phyloP scores from a whole-genome alignment of 2,113 vertebrate genomes.

The Scomber scombrus region DNA sequence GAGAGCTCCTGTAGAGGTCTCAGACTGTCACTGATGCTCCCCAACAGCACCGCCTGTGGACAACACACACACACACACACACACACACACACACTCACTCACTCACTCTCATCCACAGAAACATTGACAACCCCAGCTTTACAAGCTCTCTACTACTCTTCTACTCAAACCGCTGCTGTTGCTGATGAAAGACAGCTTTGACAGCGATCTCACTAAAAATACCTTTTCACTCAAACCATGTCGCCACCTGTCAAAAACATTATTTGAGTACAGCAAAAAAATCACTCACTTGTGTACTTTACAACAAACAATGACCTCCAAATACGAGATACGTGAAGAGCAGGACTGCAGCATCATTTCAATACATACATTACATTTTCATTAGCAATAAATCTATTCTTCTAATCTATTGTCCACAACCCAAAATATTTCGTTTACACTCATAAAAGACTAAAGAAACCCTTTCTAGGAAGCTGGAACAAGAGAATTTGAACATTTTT shows the following conservation, averaged over 20 bases:
- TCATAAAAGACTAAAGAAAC: too few species aligned
- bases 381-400: too few species aligned
- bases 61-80: conserved; percentile 11
- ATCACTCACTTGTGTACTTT: too few species aligned
- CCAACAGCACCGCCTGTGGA: conserved; percentile 19
- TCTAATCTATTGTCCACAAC: too few species aligned
- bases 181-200: conserved; percentile 11
- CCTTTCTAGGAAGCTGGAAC: too few species aligned
- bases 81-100: conserved; percentile 1
- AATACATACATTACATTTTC: too few species aligned
- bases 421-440: too few species aligned
- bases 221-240: not conserved
- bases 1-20: conserved; percentile 18
- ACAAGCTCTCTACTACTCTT: not conserved
- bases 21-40: conserved; percentile 22
- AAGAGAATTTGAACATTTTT: too few species aligned
- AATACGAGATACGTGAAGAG: too few species aligned
- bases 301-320: too few species aligned
- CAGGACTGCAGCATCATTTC: too few species aligned
- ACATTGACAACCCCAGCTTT: not conserved
- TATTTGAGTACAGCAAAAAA: too few species aligned
- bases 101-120: not conserved
- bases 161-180: conserved; percentile 21
- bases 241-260: not conserved
- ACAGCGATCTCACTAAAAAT: not conserved